Evolutionary conservation across 1,140 invertebrate species (phyloP).

Genomic region (Stratiolaelaps scimitus): DNA sequence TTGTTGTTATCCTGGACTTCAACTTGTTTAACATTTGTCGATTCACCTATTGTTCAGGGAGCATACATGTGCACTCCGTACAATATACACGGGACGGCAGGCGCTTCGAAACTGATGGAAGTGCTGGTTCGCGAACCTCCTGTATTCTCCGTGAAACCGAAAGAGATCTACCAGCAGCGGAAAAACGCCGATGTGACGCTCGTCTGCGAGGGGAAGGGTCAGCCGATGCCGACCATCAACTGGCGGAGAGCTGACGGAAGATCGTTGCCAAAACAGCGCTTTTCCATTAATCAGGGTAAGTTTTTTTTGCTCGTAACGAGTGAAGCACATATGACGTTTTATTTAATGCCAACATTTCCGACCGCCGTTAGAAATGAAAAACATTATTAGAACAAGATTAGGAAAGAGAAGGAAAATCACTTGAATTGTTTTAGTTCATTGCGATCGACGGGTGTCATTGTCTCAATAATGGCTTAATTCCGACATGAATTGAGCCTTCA

Average conservation of each 20-base stretch:
- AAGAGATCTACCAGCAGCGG: conserved; percentile 39
- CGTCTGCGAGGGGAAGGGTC: conserved; percentile 82
- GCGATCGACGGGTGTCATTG: no score
- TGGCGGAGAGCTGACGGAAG: conserved; percentile 55
- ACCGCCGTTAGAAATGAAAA: no score
- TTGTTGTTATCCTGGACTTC: no score
- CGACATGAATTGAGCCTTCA: no score
- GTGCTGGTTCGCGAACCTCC: conserved; percentile 63
- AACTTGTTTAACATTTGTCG: no score
- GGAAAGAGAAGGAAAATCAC: no score
- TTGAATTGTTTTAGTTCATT: no score
- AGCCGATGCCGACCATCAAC: conserved; percentile 69
- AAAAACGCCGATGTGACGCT: conserved; percentile 59
- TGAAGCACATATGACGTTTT: no score
- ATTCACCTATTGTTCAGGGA: conserved; percentile 52
- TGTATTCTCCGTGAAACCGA: conserved; percentile 41
- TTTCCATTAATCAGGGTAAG: conserved; percentile 45
- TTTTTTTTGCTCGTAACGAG: conserved; percentile 8
- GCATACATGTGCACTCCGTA: conserved; percentile 87
- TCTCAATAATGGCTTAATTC: no score
- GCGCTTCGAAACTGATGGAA: conserved; percentile 80
- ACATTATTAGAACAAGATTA: no score
- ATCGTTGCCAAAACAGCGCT: conserved; percentile 13
- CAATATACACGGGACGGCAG: conserved; percentile 79
- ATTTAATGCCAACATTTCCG: no score